These are phyloP conservation scores for Oligia fasciuncula DNA, from an alignment of 2,888 invertebrate genomes.

Conservation along the genomic window DNA sequence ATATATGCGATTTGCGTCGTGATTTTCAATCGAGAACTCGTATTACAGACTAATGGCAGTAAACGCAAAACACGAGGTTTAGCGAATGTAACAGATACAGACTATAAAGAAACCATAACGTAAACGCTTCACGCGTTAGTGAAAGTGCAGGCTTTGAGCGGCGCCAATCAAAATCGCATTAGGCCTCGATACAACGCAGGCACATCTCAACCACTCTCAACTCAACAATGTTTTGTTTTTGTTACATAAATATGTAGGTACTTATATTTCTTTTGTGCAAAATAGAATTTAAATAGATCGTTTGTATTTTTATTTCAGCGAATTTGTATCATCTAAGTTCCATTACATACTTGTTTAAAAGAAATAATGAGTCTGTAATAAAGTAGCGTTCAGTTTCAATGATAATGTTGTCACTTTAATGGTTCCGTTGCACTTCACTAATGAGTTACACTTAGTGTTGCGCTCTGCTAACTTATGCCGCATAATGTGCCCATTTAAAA, in stretches of 20 bases:
- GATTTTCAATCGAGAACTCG: slow-evolving; percentile 65
- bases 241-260: slow-evolving; percentile 10
- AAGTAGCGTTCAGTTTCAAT: slow-evolving; percentile 19
- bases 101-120: slow-evolving; percentile 73
- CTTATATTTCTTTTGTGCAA: slow-evolving; percentile 31
- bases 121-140: slow-evolving; percentile 77
- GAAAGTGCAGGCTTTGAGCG: slow-evolving; percentile 83
- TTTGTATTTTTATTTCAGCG: slow-evolving; percentile 35
- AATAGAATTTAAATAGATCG: slow-evolving; percentile 39
- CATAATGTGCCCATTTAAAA: slow-evolving; percentile 58
- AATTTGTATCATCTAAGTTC: slow-evolving; percentile 4
- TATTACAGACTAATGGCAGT: slow-evolving; percentile 58
- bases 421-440: slow-evolving; percentile 47
- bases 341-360: slow-evolving; percentile 2
- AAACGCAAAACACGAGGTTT: slow-evolving; percentile 67
- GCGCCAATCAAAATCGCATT: slow-evolving; percentile 86
- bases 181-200: slow-evolving; percentile 70
- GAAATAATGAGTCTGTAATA: neutral
- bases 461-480: slow-evolving; percentile 47
- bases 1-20: slow-evolving; percentile 61
- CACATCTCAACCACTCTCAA: slow-evolving; percentile 72
- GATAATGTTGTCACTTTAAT: slow-evolving; percentile 46
- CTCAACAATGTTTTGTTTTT: slow-evolving; percentile 62
- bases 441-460: slow-evolving; percentile 32
- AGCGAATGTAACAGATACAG: slow-evolving; percentile 67